Evolutionary conservation across 2,113 vertebrate species (phyloP).

Genomic region (Chloropsis hardwickii): DNA sequence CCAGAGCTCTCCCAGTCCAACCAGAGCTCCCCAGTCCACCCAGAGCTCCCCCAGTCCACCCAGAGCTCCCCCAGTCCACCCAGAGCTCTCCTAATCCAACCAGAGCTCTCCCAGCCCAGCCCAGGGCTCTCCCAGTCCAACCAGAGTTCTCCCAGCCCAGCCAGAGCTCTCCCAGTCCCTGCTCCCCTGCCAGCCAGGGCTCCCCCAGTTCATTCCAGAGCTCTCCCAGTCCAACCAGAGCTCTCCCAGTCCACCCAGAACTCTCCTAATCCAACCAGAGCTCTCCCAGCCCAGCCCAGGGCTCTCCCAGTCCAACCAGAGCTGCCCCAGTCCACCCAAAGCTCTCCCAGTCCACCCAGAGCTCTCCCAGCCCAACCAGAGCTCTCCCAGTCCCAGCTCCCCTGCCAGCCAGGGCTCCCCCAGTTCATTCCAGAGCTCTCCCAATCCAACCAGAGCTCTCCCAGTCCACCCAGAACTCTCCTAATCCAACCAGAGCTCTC

Average conservation of each 20-base stretch:
- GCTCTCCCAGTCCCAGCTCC: background rate
- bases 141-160: accelerated
- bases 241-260: background rate
- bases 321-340: too few species aligned
- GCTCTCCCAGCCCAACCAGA: accelerated
- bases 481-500: too few species aligned
- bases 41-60: too few species aligned
- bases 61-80: background rate
- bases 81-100: too few species aligned
- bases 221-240: background rate
- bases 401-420: too few species aligned
- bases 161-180: background rate
- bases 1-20: accelerated
- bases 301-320: accelerated
- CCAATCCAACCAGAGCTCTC: background rate
- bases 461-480: too few species aligned
- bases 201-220: accelerated
- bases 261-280: background rate
- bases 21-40: background rate
- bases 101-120: too few species aligned
- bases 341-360: accelerated
- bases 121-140: accelerated
- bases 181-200: background rate
- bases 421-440: accelerated
- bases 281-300: background rate